Conservation (phyloP, 2,113 vertebrate genomes). For the Procapra przewalskii region DNA sequence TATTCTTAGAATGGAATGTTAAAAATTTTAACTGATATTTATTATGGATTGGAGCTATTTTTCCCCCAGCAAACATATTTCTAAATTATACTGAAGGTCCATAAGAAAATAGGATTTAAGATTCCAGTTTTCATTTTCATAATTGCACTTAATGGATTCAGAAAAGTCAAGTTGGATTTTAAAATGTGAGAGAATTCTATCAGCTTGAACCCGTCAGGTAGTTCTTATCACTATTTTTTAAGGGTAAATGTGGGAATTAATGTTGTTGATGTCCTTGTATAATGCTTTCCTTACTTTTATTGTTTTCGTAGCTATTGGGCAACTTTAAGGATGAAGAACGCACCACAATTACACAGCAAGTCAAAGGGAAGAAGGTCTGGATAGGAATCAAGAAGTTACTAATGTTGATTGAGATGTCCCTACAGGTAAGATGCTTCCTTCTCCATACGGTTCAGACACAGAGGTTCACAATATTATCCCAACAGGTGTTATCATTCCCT, state of each 20-base stretch:
- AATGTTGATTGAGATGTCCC: conserved; percentile 97
- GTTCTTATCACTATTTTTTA: not conserved
- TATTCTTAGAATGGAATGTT: conserved; percentile 45
- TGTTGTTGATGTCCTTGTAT: not conserved
- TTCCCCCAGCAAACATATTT: not conserved
- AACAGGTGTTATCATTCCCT: not conserved
- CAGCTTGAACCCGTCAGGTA: not conserved
- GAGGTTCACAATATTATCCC: not conserved
- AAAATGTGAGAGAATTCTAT: not conserved
- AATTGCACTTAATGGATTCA: not conserved
- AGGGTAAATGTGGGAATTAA: not conserved
- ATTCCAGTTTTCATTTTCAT: not conserved
- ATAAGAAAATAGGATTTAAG: not conserved
- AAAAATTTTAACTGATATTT: conserved; percentile 47
- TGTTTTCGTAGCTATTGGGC: conserved; percentile 87
- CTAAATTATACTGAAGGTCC: not conserved
- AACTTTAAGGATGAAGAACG: conserved; percentile 94
- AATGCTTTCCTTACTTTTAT: not conserved
- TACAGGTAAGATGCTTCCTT: conserved; percentile 86
- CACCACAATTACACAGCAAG: conserved; percentile 85
- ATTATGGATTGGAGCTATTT: conserved; percentile 14
- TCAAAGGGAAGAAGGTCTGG: conserved; percentile 87
- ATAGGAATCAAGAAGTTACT: conserved; percentile 97
- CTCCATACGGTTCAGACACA: not conserved
- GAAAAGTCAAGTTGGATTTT: conserved; percentile 5